Evolutionary conservation across 2,113 vertebrate species (phyloP).

Genomic region (Tyrannus savana): DNA sequence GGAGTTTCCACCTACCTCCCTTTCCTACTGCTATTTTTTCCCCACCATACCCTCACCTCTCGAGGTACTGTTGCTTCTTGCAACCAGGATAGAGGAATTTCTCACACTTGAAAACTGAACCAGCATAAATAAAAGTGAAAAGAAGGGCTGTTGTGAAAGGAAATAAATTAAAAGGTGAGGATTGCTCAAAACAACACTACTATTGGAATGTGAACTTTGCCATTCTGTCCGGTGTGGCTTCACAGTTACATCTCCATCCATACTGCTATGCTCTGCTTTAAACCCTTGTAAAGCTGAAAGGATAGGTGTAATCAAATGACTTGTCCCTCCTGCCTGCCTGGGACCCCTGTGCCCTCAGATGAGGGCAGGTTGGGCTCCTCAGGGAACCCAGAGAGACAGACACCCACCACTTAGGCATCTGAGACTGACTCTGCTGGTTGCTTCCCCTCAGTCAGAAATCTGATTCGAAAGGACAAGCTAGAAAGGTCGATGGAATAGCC

Average conservation of each 20-base stretch:
- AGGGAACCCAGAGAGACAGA: background rate
- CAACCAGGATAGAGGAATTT: background rate
- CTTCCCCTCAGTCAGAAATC: background rate
- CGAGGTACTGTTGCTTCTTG: background rate
- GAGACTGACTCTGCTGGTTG: background rate
- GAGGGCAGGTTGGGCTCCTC: background rate
- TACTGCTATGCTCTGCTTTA: accelerated
- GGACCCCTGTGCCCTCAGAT: accelerated
- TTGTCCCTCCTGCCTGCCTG: background rate
- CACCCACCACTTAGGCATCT: accelerated
- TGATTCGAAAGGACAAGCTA: background rate
- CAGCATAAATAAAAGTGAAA: background rate
- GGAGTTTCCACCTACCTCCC: background rate
- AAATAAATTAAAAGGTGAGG: background rate
- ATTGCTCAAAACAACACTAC: background rate
- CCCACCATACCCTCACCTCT: background rate
- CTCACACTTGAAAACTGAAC: background rate
- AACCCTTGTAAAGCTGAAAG: background rate
- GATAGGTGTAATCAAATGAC: background rate
- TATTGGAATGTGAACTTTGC: background rate
- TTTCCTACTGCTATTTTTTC: background rate
- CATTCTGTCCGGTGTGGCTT: background rate
- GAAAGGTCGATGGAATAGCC: background rate
- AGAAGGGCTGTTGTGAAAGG: background rate
- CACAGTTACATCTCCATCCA: background rate